A percentile compares a stretch with the other conserved stretches of the same genome.
Conservation (phyloP, 1,140 invertebrate species). For the Danaus plexippus region DNA sequence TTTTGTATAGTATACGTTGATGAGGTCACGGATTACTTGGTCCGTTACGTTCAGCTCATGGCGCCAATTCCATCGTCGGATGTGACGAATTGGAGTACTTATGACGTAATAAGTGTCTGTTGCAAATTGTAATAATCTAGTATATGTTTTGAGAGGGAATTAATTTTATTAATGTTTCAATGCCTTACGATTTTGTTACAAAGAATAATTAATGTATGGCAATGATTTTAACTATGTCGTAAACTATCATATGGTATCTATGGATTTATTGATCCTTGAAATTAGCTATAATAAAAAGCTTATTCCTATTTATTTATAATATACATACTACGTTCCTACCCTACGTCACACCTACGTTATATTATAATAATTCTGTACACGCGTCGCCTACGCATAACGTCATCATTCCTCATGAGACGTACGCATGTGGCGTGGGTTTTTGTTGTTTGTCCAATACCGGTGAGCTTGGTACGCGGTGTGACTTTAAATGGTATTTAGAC, state of each 20-base stretch:
- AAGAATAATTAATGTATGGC: no score
- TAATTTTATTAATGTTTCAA: no score
- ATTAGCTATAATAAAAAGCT: no score
- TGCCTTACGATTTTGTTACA: no score
- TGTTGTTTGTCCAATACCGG: constrained; percentile 41
- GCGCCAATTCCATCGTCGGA: no score
- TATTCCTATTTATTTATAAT: neutral
- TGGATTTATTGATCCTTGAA: no score
- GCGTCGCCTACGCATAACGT: constrained; percentile 41
- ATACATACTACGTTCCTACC: constrained; percentile 5
- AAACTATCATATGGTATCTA: no score
- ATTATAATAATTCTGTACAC: constrained; percentile 34
- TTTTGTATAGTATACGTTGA: neutral
- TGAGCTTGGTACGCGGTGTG: constrained; percentile 24
- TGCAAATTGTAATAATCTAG: neutral
- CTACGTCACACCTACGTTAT: constrained; percentile 45
- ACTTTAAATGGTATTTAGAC: constrained; percentile 26
- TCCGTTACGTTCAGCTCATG: no score
- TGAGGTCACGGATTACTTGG: no score
- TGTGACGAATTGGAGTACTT: no score
- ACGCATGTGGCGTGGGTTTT: constrained; percentile 53
- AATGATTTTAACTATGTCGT: no score
- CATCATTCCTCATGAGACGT: constrained; percentile 22
- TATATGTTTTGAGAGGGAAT: constrained; percentile 9
- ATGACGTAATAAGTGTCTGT: no score